Evolutionary conservation across 2,888 invertebrate genomes (phyloP), one percentile per base, ranked within the genome.

Genomic region (Laspeyria flexula): DNA sequence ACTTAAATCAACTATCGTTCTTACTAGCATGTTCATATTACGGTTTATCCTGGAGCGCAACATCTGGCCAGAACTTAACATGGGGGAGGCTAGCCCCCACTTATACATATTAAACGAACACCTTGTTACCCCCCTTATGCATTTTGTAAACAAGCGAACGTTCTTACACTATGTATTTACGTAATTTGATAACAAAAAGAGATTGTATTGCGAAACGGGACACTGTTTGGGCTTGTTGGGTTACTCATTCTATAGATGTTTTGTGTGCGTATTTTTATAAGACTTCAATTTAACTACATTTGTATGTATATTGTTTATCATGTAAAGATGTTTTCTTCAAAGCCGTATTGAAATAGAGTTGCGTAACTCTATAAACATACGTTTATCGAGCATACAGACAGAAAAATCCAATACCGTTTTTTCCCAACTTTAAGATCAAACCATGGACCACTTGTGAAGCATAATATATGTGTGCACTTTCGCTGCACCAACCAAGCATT

Each of bases 41-140:
- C 46, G 25, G 64, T 43, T 60, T 60, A 51, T 43, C 53, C 48
- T 34, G 30, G 31, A 33, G 39, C 43, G 50, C 21, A 68, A 60
- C 60, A 65, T 68, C 68, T 69, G 71, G 53, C 48, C 49, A 44
- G 52, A 47, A 52, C 31, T 51, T 60, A 62, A 47, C 57, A 55
- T 48, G 51, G 45, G 25, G 37, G 40, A 29, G 57, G 57, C 57
- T 67, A 68, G 60, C 71, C 67, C 60, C 58, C 57, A 46, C 73
- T 74, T 70, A 75, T 81, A 77, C 71, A 81, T 81, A 79, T 78
- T 77, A 71, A 76, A 71, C 61, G 62, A 65, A 62, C 66, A 59
- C 70, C 71, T 71, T 72, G 66, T 70, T 72, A 62, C 59, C 62
- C 69, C 66, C 61, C 71, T 77, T 73, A 74, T 79, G 77, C 79